A percentile compares a stretch with the other conserved stretches of the same genome.
These are phyloP conservation scores for Magallana angulata DNA, from an alignment of 1,140 invertebrate species.

Conservation along the genomic window DNA sequence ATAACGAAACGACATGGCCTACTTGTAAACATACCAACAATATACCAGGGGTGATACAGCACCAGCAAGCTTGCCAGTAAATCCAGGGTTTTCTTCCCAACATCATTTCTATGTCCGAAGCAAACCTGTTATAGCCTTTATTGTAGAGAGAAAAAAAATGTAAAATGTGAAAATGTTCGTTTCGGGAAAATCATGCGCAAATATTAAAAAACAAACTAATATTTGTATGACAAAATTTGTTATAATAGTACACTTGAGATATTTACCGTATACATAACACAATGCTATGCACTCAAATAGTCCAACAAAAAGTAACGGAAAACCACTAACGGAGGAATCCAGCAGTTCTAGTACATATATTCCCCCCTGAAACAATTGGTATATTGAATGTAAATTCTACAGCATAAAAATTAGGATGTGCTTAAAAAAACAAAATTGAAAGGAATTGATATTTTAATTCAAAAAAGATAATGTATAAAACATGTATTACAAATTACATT, in stretches of 20 bases:
- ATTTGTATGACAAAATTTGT: neutral
- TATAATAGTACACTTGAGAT: neutral
- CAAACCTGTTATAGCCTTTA: conserved; percentile 80
- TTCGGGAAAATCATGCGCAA: no score
- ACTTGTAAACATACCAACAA: conserved; percentile 81
- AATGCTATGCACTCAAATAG: conserved; percentile 88
- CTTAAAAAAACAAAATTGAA: neutral
- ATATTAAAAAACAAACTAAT: no score
- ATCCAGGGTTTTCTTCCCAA: conserved; percentile 82
- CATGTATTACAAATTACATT: conserved; percentile 79
- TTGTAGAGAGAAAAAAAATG: neutral
- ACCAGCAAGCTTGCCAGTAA: conserved; percentile 85
- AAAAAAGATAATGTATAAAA: neutral
- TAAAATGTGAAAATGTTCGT: neutral
- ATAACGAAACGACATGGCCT: neutral
- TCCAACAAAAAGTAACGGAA: conserved; percentile 88
- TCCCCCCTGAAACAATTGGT: conserved; percentile 80
- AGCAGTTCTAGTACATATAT: conserved; percentile 91
- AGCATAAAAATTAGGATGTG: no score
- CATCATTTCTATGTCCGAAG: conserved; percentile 85
- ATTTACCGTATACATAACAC: conserved; percentile 86
- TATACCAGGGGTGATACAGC: conserved; percentile 82
- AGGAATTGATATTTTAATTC: neutral
- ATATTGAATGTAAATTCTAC: neutral
- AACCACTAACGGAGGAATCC: conserved; percentile 92